Evolutionary conservation across 2,797 vertebrate species (phyloP).

Genomic region (Sebastes minor): DNA sequence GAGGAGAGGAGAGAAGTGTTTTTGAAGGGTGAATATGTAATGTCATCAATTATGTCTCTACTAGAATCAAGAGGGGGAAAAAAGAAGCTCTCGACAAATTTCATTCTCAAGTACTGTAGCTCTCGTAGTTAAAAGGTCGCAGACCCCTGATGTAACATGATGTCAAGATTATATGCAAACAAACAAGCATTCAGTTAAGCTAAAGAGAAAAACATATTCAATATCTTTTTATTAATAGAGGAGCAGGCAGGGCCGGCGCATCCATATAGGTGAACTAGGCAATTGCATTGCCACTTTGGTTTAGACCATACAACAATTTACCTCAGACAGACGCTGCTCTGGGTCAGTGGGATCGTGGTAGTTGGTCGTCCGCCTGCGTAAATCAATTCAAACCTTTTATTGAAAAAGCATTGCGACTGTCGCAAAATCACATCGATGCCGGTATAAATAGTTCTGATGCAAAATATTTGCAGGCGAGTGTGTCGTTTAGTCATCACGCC

Average conservation of each 20-base stretch:
- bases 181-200: background rate
- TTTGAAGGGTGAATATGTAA: background rate
- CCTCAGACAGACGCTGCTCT: too few species aligned
- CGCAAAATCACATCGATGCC: too few species aligned
- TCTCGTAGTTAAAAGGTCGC: conserved; percentile 2
- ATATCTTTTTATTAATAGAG: background rate
- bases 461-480: too few species aligned
- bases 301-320: too few species aligned
- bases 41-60: background rate
- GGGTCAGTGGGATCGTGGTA: too few species aligned
- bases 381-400: too few species aligned
- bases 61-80: background rate
- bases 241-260: rapidly evolving
- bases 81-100: background rate
- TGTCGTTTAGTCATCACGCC: too few species aligned
- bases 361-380: too few species aligned
- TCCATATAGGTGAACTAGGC: too few species aligned
- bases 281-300: too few species aligned
- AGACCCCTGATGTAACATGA: background rate
- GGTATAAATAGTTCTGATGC: too few species aligned
- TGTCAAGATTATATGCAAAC: background rate
- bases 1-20: background rate
- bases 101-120: background rate
- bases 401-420: too few species aligned
- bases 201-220: background rate